Base-by-base conservation (phyloP, 1,140 invertebrate species). In the Sycophaga agraensis region DNA sequence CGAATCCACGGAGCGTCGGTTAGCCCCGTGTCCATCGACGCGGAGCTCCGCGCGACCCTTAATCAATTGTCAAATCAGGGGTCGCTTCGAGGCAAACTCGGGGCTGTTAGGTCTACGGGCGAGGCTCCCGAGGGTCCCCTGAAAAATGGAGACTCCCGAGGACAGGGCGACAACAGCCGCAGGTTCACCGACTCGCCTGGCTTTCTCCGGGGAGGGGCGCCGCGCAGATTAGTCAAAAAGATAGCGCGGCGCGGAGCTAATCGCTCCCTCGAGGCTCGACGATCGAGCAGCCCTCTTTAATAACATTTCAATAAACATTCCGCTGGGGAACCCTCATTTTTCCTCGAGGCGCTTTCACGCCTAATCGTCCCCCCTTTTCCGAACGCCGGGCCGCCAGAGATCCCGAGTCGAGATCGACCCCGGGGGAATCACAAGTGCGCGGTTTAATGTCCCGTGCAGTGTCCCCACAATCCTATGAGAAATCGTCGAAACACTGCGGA, bases 141-240 rank as follows among this genome's bases (percentile, higher is more conserved):
- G 34, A 57, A 57, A 57, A 35, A 48, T 48, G 49, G n/a, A n/a
- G n/a, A n/a, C 9, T 21, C 28, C 21, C 40, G 31, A 22, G 28
- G 28, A 24, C 43, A 57, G 9, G 19, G 21, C 45, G 22, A 49
- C 56, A 31, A 49, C 2, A n/a, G n/a, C n/a, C n/a, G n/a, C n/a
- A n/a, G n/a, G n/a, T n/a, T n/a, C n/a, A n/a, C n/a, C n/a, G n/a
- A n/a, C n/a, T n/a, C n/a, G n/a, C n/a, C n/a, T n/a, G n/a, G n/a
- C n/a, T n/a, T n/a, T 17, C 34, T 49, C 39, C n/a, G 16, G 8
- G 42, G 40, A n/a, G 43, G 49, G 12, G 39, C 26, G 19, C 11
- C 37, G 16, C 16, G n/a, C 21, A 48, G 55, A 57, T 48, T 57
- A 57, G 31, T 57, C 55, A 48, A 57, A 56, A 57, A 35, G 55